Base-by-base conservation (phyloP, 2,797 vertebrate species). In the Astyanax mexicanus region DNA sequence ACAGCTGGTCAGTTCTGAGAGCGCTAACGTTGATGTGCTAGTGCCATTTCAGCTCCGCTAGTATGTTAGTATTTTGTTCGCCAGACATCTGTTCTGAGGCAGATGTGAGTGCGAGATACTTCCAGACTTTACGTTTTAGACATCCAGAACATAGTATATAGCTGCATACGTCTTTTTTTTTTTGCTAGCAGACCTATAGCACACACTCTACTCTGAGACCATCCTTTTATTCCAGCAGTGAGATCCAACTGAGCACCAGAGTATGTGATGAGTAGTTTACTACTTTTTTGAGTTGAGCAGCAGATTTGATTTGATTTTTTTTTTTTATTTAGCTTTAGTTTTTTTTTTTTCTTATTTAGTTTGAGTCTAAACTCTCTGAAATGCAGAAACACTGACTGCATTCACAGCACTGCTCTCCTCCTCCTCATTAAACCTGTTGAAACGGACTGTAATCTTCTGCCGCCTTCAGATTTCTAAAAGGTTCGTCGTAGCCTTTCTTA, bases 381-480 rank as follows among this genome's bases (percentile, higher is more conserved):
- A n/a, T n/a, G n/a, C n/a, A n/a, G n/a, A 11, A 3, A 12, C n/a
- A 61, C 37, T 6, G 58, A 12, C 57, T 37, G 29, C 40, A 17
- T 47, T 49, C 49, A 17, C 57, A 40, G 38, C 57, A 54, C 57
- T 38, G 47, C 32, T 69, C 12, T 11, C 49, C 32, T 29, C 32
- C n/a, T n/a, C n/a, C n/a, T n/a, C n/a, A n/a, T n/a, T n/a, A 10
- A 40, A 40, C 44, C 75, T 77, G 72, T 61, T 74, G 81, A 74
- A 64, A 77, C 75, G 65, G 40, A 81, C 81, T 79, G 69, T 55
- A 54, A 49, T 60, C 21, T 62, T 52, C 23, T 17, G 25, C 25
- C 42, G 47, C 62, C 40, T 42, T 42, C 15, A 17, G 15, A 45
- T 15, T 17, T 17, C 42, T 15, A 15, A 44, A 17, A 45, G 15